A percentile compares a stretch with the other conserved stretches of the same genome.
Conservation (phyloP, 2,797 vertebrate species). For the Rhodeus uyekii region DNA sequence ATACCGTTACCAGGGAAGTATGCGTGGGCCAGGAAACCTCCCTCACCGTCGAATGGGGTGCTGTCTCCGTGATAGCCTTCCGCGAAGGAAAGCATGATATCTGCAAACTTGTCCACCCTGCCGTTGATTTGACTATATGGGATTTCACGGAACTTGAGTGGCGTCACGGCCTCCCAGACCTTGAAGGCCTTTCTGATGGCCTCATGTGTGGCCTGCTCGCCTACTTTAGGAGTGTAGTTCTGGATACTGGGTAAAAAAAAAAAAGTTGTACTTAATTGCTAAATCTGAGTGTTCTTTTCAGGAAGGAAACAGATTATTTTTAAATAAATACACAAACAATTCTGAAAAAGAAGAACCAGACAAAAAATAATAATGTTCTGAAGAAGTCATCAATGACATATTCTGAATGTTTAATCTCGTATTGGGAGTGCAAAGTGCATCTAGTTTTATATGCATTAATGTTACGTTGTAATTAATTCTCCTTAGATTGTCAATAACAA, state of each 20-base stretch:
- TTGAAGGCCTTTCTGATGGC: conserved; percentile 88
- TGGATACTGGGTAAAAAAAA: conserved; percentile 80
- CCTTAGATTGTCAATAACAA: not conserved
- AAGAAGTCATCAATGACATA: not conserved
- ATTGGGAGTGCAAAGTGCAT: not conserved
- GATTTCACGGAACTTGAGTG: conserved; percentile 87
- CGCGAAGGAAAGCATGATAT: conserved; percentile 92
- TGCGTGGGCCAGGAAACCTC: conserved; percentile 91
- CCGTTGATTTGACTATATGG: conserved; percentile 82
- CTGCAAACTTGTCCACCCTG: conserved; percentile 83
- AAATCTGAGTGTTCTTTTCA: not conserved
- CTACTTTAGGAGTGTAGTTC: conserved; percentile 91
- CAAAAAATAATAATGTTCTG: not conserved
- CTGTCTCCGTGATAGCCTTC: conserved; percentile 93
- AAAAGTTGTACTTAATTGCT: not conserved
- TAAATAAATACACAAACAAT: not conserved
- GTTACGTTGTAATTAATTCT: not conserved
- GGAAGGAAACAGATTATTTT: not conserved
- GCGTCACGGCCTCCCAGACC: conserved; percentile 84
- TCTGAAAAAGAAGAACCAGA: not conserved
- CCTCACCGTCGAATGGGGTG: conserved; percentile 91
- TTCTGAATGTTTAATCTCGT: not conserved
- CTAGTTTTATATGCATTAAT: conserved; percentile 2
- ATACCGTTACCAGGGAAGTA: conserved; percentile 91
- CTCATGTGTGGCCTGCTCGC: conserved; percentile 78